Percentiles rank a stretch among this genome's conserved stretches.
Conservation (phyloP, 2,113 vertebrate species). For the Gasterosteus nipponicus region DNA sequence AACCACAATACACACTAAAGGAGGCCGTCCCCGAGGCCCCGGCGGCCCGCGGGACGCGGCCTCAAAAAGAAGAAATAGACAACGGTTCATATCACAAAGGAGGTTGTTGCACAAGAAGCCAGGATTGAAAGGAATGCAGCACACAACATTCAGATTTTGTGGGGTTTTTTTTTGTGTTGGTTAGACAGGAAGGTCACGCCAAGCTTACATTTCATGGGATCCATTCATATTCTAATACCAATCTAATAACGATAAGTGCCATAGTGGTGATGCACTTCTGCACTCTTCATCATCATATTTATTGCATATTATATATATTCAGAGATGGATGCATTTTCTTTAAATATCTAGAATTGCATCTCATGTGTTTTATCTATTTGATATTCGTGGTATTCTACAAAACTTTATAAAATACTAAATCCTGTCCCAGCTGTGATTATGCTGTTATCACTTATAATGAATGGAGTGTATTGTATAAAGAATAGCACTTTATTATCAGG, state of each 20-base stretch:
- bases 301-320: slow-evolving; percentile 17
- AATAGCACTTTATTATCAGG: not conserved
- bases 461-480: not conserved
- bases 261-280: not conserved
- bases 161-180: not conserved
- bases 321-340: slow-evolving; percentile 6
- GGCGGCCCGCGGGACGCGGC: slow-evolving; percentile 10
- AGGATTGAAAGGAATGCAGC: slow-evolving; percentile 37
- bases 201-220: slow-evolving; percentile 27
- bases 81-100: slow-evolving; percentile 44
- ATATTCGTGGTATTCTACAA: slow-evolving; percentile 6
- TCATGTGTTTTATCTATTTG: not conserved
- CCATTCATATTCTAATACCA: slow-evolving; percentile 23
- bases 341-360: slow-evolving; percentile 1
- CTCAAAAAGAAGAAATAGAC: slow-evolving; percentile 36
- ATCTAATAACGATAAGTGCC: slow-evolving; percentile 13
- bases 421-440: not conserved
- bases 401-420: slow-evolving; percentile 12
- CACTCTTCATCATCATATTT: not conserved
- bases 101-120: slow-evolving; percentile 32
- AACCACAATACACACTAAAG: slow-evolving; percentile 38
- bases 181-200: slow-evolving; percentile 36
- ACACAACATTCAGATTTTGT: slow-evolving; percentile 22
- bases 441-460: slow-evolving; percentile 1
- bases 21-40: slow-evolving; percentile 9